Evolutionary conservation across 1,140 invertebrate species (phyloP).

Genomic region (Trissolcus basalis): DNA sequence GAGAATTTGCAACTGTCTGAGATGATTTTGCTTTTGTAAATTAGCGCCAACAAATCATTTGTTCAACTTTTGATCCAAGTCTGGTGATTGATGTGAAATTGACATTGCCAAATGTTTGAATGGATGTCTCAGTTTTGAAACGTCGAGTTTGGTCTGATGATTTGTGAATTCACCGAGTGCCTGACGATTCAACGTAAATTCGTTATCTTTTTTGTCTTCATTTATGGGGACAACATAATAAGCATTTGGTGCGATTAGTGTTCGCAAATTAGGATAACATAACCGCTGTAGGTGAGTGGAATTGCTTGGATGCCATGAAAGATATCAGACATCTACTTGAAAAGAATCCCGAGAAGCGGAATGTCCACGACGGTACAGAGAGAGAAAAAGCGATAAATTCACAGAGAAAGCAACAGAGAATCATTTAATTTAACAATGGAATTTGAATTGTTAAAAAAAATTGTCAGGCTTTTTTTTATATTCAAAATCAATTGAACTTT

Average conservation of each 20-base stretch:
- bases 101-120: conserved; percentile 19
- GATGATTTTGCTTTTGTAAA: no score
- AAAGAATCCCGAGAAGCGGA: conserved; percentile 25
- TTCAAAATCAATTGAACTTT: no score
- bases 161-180: conserved; percentile 20
- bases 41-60: no score
- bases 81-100: no score
- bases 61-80: no score
- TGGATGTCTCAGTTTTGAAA: neutral
- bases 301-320: conserved; percentile 44
- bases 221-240: conserved; percentile 55
- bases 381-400: conserved; percentile 29
- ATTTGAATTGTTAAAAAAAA: no score
- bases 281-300: conserved; percentile 15
- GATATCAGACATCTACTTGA: conserved; percentile 25
- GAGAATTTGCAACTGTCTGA: no score
- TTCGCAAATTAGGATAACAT: conserved; percentile 54
- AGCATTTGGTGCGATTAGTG: conserved; percentile 52
- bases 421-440: no score
- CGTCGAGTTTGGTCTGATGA: conserved; percentile 41
- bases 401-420: conserved; percentile 17
- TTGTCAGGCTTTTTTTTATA: no score
- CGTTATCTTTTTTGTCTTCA: conserved; percentile 33
- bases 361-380: conserved; percentile 28
- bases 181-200: conserved; percentile 39